These are phyloP conservation scores for Danaus plexippus DNA, from an alignment of 1,140 invertebrate species.

Conservation along the genomic window DNA sequence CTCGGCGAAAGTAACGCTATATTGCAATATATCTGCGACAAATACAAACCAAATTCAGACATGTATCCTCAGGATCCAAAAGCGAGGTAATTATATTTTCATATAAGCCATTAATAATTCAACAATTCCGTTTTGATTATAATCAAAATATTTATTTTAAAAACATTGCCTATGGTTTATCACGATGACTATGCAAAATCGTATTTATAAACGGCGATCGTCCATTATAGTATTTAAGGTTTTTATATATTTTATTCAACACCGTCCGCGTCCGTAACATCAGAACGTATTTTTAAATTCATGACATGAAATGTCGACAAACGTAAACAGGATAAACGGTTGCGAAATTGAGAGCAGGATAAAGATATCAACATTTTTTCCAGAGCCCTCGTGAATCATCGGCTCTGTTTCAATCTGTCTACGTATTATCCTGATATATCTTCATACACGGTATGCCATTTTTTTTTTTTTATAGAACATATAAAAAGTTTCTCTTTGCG, in stretches of 20 bases:
- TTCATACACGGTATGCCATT: conserved; percentile 72
- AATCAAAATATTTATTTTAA: too few species aligned
- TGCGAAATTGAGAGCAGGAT: neutral
- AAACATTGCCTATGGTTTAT: neutral
- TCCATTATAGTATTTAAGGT: too few species aligned
- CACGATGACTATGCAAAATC: too few species aligned
- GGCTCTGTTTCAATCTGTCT: conserved; percentile 82
- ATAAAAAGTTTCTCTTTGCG: too few species aligned
- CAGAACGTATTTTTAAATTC: too few species aligned
- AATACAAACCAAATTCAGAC: conserved; percentile 75
- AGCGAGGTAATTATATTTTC: conserved; percentile 54
- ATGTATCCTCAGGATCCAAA: conserved; percentile 80
- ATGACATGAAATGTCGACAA: neutral
- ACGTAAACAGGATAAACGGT: conserved; percentile 5
- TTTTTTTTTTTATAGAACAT: too few species aligned
- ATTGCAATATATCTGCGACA: conserved; percentile 82
- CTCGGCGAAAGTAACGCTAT: conserved; percentile 85
- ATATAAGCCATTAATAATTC: too few species aligned
- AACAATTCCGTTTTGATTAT: too few species aligned
- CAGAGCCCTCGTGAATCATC: conserved; percentile 82
- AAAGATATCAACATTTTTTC: conserved; percentile 22
- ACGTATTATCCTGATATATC: conserved; percentile 82
- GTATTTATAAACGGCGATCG: too few species aligned
- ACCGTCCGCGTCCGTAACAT: too few species aligned
- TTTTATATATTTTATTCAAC: too few species aligned